Evolutionary conservation across 2,797 vertebrate genomes (phyloP), one percentile per base, ranked within the genome.

Genomic region (Lithobates sylvaticus): DNA sequence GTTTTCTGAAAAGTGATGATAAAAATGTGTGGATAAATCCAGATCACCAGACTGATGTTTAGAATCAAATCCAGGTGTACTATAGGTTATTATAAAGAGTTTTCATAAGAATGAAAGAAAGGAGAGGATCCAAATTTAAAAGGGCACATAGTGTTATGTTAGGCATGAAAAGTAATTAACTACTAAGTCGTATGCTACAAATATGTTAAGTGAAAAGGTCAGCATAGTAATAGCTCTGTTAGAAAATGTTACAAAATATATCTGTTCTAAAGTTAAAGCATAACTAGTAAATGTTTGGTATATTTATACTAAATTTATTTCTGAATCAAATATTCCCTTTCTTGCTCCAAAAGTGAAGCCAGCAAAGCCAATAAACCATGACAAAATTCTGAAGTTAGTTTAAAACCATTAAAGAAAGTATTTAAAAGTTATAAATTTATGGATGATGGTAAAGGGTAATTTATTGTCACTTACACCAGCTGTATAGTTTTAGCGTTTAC

Each of bases 1-100:
- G 68, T 44, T 71, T 78, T 78, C 65, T 29, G 75, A 78, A 64
- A 84, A 64, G 67, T 32, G 76, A 70, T 71, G 83, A 65, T 78
- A 73, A 73, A 78, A 79, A 78, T 75, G 27, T 61, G 69, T 79
- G 36, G 26, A 18, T 36, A 72, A 47, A 73, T 54, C 26, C 70
- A 78, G 83, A 44, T 79, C 21, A 44, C 29, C 32, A 72, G 65
- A 26, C 18, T 50, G 61, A 54, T 69, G 61, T 65, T 44, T 79
- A 36, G 21, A 73, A 74, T 79, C 36, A 79, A 85, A 78, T 36
- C 54, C 68, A 84, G 50, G n/a, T 68, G 69, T 81, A 70, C 29
- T 70, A 67, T 81, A 71, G 23, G 13, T 81, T 27, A 81, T 58
- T 71, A 70, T 80, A 54, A 18, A 54, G 3, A 0, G 26, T 79